Base-by-base conservation (phyloP, 2,797 vertebrate species). In the Scarus forsteni region DNA sequence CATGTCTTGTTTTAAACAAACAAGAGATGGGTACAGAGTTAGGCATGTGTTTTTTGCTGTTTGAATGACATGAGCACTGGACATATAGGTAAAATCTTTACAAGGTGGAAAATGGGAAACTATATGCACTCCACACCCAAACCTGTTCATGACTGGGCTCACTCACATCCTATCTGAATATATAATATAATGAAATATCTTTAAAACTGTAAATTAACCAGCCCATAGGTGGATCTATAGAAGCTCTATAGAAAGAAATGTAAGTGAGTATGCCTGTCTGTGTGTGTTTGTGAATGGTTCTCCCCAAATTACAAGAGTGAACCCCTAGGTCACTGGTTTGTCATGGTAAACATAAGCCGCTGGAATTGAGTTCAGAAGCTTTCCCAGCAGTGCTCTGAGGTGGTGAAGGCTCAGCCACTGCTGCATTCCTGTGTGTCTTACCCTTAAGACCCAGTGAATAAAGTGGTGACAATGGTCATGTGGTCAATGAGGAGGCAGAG, bases 371-470 rank as follows among this genome's bases (percentile, higher is more conserved):
- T 90, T 90, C 73, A 80, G 87, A 69, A 88, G 85, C 78, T 90
- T 93, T 91, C 88, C 89, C 90, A 92, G 85, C 83, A 79, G 49
- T 46, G 60, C 79, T 85, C 56, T 8, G 61, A 89, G 85, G 87
- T 91, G 85, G 84, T 83, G 83, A 84, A 83, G 74, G 77, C 85
- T 90, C 84, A 89, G 88, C 75, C 77, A 57, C 67, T 4, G 48
- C 85, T 84, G 85, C 91, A 93, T 94, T 94, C 90, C 85, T 92
- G 70, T 86, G 85, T 91, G 91, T 89, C 89, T 93, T 92, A 91
- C 91, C 79, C 90, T 92, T 91, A 92, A 92, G 87, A 91, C 85
- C 87, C 82, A 77, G 70, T 89, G 88, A 93, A 94, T 90, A 90
- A 83, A 79, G 80, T 51, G 79, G 85, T 73, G 85, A 91, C 91